A percentile compares a stretch with the other conserved stretches of the same genome.
Conservation (phyloP, 2,797 vertebrate species). For the Thaleichthys pacificus region DNA sequence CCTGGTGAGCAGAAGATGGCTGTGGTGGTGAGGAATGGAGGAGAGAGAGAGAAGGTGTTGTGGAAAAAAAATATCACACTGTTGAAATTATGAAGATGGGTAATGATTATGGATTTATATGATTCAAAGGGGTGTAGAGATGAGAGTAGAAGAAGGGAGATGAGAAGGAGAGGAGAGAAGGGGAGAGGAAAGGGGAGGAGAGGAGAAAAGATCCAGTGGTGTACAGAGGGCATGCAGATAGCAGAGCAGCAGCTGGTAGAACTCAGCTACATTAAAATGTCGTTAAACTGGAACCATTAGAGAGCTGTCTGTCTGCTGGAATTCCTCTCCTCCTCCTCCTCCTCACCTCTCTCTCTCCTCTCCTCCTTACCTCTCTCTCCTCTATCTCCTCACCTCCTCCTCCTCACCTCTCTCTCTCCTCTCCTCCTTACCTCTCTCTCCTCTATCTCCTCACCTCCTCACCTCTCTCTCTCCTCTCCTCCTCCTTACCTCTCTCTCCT, state of each 20-base stretch:
- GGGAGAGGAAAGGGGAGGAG: not conserved
- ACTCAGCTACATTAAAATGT: conserved; percentile 45
- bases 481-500: no score
- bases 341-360: not conserved
- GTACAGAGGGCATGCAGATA: conserved; percentile 11
- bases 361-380: not conserved
- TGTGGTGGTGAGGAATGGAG: not conserved
- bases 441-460: not conserved
- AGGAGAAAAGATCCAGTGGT: conserved; percentile 1
- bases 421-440: no score
- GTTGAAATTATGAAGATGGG: conserved; percentile 2
- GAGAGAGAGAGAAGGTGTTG: not conserved
- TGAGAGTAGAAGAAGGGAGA: conserved; percentile 1
- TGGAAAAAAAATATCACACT: not conserved
- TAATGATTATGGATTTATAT: not conserved
- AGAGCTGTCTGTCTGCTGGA: conserved; percentile 22
- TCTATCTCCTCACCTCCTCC: no score
- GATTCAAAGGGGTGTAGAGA: not conserved
- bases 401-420: conserved; percentile 13
- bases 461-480: not conserved
- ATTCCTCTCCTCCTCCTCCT: not conserved
- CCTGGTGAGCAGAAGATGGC: not conserved
- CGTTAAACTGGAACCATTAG: conserved; percentile 40
- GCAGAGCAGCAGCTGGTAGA: conserved; percentile 35
- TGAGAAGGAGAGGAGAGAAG: not conserved